A percentile compares a stretch with the other conserved stretches of the same genome.
Evolutionary conservation across 1,140 invertebrate species (phyloP).

Genomic region (Penaeus vannamei): DNA sequence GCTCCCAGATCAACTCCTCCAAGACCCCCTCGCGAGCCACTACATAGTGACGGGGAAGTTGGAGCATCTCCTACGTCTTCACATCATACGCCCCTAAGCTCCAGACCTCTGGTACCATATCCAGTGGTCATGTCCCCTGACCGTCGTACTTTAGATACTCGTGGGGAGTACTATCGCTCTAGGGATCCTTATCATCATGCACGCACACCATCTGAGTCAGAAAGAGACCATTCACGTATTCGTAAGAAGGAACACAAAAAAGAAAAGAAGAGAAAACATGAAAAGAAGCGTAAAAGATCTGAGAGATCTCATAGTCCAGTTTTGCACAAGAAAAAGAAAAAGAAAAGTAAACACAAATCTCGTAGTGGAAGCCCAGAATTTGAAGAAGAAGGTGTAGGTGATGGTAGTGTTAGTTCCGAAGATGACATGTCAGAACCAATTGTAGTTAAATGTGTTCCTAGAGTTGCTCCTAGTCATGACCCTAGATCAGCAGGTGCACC

Average conservation of each 20-base stretch:
- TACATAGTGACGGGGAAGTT: constrained; percentile 66
- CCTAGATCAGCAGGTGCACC: constrained; percentile 47
- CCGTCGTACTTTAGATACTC: constrained; percentile 58
- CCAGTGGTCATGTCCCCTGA: constrained; percentile 67
- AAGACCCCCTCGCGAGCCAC: constrained; percentile 53
- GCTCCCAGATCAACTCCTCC: constrained; percentile 47
- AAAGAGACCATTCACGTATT: constrained; percentile 60
- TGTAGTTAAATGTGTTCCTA: constrained; percentile 47
- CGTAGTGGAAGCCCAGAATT: constrained; percentile 64
- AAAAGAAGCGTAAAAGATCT: constrained; percentile 62
- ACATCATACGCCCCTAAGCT: constrained; percentile 47
- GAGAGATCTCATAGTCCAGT: constrained; percentile 66
- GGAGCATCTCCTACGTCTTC: constrained; percentile 54
- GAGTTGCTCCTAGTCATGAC: constrained; percentile 64
- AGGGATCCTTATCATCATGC: constrained; percentile 61
- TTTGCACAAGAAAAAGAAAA: constrained; percentile 66
- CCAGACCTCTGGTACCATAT: constrained; percentile 66
- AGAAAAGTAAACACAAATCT: constrained; percentile 67
- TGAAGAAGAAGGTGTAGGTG: constrained; percentile 45
- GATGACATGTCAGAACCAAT: constrained; percentile 56
- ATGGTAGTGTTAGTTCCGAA: constrained; percentile 57
- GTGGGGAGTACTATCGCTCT: constrained; percentile 63
- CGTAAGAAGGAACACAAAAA: constrained; percentile 67
- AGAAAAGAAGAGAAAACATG: constrained; percentile 67
- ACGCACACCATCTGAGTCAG: constrained; percentile 60